phyloP scores from a whole-genome alignment of 1,140 invertebrate genomes.

The Bombus superbus region DNA sequence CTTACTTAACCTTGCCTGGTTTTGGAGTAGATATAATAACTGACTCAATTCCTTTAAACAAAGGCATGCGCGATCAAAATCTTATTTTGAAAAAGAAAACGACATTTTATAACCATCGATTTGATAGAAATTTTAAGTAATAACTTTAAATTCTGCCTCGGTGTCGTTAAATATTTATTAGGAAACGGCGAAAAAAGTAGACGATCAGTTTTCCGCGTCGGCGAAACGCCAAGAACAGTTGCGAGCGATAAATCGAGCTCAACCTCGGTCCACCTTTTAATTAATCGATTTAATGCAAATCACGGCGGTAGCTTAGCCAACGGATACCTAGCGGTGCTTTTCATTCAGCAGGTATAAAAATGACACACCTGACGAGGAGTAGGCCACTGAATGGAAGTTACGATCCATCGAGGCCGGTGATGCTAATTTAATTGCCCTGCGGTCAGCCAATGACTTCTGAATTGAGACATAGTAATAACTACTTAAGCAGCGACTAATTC shows the following conservation, averaged over 20 bases:
- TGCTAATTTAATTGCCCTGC: slow-evolving; percentile 58
- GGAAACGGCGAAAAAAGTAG: not conserved
- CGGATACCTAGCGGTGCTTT: slow-evolving; percentile 29
- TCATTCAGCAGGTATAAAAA: slow-evolving; percentile 38
- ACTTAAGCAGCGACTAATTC: slow-evolving; percentile 47
- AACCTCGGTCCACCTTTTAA: slow-evolving; percentile 8
- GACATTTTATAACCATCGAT: no score
- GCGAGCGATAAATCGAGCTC: not conserved
- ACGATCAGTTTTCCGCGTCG: not conserved
- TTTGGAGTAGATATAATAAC: no score
- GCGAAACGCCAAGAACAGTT: no score
- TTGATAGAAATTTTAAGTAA: no score
- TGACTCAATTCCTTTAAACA: no score
- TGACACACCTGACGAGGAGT: slow-evolving; percentile 25
- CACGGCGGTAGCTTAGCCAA: not conserved
- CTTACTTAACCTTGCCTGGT: no score
- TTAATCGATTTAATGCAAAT: slow-evolving; percentile 44
- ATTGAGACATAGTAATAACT: slow-evolving; percentile 63
- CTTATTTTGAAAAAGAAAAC: no score
- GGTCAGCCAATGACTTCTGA: slow-evolving; percentile 31
- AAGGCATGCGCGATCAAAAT: no score
- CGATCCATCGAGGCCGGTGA: slow-evolving; percentile 5
- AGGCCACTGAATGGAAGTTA: slow-evolving; percentile 13
- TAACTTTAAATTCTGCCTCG: no score
- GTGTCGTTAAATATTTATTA: no score